Percentiles rank a stretch among this genome's conserved stretches.
Conservation (phyloP, 2,888 invertebrate species). For the Chymomyza amoena region DNA sequence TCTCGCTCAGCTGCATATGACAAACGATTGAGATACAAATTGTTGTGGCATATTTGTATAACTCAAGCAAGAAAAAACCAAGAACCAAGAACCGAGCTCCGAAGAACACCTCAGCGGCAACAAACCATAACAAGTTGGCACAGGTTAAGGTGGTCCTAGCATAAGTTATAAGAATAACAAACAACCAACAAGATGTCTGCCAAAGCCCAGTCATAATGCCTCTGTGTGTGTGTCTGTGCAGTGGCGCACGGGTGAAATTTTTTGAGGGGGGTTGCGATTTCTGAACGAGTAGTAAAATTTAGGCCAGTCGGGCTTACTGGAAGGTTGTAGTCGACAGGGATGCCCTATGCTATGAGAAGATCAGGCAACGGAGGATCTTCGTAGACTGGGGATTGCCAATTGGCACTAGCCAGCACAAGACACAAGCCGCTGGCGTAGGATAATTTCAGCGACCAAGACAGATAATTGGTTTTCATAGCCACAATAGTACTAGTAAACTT, state of each 20-base stretch:
- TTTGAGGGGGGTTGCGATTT: background rate
- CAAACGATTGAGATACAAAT: background rate
- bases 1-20: background rate
- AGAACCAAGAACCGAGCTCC: background rate
- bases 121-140: background rate
- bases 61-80: background rate
- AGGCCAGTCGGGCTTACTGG: no score
- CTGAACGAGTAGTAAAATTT: background rate
- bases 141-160: background rate
- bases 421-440: no score
- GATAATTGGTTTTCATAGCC: no score
- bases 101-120: background rate
- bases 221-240: background rate
- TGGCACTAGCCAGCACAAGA: no score
- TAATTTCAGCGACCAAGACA: no score
- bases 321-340: no score
- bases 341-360: no score
- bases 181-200: constrained; percentile 16
- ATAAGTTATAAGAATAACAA: constrained; percentile 33
- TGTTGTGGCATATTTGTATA: background rate
- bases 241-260: background rate
- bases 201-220: constrained; percentile 4
- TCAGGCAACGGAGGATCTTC: no score
- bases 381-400: no score
- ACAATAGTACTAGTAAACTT: no score